Percentiles rank a stretch among this genome's conserved stretches.
These are phyloP conservation scores for Melieria omissa DNA, from an alignment of 2,888 invertebrate species.

Conservation along the genomic window DNA sequence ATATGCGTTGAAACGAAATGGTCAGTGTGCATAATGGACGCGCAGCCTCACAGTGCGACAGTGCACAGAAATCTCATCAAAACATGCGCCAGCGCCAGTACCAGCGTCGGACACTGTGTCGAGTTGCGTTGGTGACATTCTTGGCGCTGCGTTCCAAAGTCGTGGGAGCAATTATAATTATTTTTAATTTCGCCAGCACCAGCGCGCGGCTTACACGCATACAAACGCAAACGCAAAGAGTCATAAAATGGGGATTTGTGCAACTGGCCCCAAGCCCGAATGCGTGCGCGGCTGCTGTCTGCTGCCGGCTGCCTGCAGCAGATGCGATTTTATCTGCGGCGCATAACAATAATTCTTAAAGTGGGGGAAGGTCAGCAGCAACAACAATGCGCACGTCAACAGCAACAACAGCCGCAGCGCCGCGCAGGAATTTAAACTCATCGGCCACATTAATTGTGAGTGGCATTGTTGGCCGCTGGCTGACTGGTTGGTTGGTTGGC, in stretches of 20 bases:
- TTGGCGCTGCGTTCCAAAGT: slow-evolving; percentile 51
- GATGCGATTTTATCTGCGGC: slow-evolving; percentile 45
- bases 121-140: slow-evolving; percentile 36
- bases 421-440: slow-evolving; percentile 56
- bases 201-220: neutral
- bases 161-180: slow-evolving; percentile 68
- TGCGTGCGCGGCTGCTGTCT: slow-evolving; percentile 16
- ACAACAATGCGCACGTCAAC: slow-evolving; percentile 22
- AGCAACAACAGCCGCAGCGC: slow-evolving; percentile 18
- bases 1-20: slow-evolving; percentile 48
- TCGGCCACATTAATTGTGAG: slow-evolving; percentile 60
- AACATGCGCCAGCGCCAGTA: slow-evolving; percentile 42
- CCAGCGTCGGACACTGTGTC: slow-evolving; percentile 26
- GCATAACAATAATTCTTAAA: slow-evolving; percentile 65
- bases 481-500: slow-evolving; percentile 12
- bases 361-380: slow-evolving; percentile 54
- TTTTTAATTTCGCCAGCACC: slow-evolving; percentile 52
- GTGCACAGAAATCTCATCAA: slow-evolving; percentile 46
- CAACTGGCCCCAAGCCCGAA: neutral
- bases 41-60: slow-evolving; percentile 46
- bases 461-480: slow-evolving; percentile 10
- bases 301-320: slow-evolving; percentile 35
- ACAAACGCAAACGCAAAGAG: neutral
- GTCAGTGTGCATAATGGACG: slow-evolving; percentile 40
- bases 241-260: neutral